phyloP scores from a whole-genome alignment of 2,113 vertebrate species.

The Petrocephalus microphthalmus region DNA sequence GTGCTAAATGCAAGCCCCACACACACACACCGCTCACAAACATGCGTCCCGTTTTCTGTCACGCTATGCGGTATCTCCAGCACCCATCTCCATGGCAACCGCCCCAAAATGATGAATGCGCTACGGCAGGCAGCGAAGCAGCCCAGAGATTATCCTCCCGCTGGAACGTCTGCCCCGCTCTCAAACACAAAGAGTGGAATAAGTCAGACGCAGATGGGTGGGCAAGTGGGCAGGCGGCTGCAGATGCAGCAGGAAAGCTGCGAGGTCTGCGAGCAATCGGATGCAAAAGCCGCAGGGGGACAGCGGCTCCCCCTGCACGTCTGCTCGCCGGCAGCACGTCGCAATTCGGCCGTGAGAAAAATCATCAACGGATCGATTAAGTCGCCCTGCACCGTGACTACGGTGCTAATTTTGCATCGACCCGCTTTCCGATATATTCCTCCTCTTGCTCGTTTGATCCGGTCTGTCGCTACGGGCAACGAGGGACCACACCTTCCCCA shows the following conservation, averaged over 20 bases:
- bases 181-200: background rate
- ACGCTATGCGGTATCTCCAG: constrained; percentile 42
- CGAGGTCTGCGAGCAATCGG: background rate
- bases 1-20: background rate
- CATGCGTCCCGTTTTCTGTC: background rate
- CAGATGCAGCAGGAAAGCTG: background rate
- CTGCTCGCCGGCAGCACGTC: constrained; percentile 8
- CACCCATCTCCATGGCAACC: constrained; percentile 61
- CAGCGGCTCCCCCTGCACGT: background rate
- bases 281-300: background rate
- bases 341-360: constrained; percentile 14
- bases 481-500: background rate
- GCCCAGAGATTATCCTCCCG: background rate
- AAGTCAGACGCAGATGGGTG: background rate
- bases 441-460: constrained; percentile 9
- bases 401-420: constrained; percentile 17
- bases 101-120: constrained; percentile 40
- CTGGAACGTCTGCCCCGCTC: background rate
- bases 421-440: background rate
- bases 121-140: background rate
- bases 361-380: constrained; percentile 27
- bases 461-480: background rate
- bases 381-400: constrained; percentile 19
- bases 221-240: background rate
- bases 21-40: background rate